Evolutionary conservation across 2,113 vertebrate species (phyloP).

Genomic region (Osmerus mordax): DNA sequence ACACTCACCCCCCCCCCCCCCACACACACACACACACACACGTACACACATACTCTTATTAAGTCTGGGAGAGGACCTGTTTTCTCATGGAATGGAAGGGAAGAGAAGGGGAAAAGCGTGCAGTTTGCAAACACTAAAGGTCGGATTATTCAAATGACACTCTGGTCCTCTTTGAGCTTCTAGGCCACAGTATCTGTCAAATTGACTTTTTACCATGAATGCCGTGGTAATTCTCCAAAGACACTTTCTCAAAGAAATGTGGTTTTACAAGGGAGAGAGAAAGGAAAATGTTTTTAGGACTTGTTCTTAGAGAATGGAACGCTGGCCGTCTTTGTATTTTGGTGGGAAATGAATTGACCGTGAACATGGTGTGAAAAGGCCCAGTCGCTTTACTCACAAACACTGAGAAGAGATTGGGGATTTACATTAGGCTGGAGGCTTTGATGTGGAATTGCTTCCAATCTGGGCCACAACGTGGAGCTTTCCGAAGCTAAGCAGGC

Average conservation of each 20-base stretch:
- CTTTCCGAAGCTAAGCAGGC: slow-evolving; percentile 10
- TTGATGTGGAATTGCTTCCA: slow-evolving; percentile 12
- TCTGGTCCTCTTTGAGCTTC: no score
- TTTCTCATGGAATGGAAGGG: no score
- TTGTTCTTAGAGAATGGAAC: slow-evolving; percentile 14
- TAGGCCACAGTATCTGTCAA: neutral
- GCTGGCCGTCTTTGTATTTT: slow-evolving; percentile 19
- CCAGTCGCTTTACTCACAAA: slow-evolving; percentile 12
- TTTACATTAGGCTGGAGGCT: slow-evolving; percentile 21
- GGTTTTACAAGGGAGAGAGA: neutral
- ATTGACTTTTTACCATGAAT: neutral
- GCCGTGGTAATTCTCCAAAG: no score
- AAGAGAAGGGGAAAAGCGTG: no score
- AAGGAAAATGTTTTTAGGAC: slow-evolving; percentile 4
- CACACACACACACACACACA: slow-evolving; percentile 18
- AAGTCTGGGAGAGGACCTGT: no score
- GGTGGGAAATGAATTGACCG: neutral
- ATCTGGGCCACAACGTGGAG: slow-evolving; percentile 13
- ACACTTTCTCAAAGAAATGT: neutral
- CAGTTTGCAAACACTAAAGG: no score
- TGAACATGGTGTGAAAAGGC: slow-evolving; percentile 20
- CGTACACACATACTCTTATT: neutral
- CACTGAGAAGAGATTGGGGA: slow-evolving; percentile 8
- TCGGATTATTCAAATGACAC: neutral
- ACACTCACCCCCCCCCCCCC: neutral